Evolutionary conservation across 2,113 vertebrate species (phyloP).

Genomic region (Natator depressus): DNA sequence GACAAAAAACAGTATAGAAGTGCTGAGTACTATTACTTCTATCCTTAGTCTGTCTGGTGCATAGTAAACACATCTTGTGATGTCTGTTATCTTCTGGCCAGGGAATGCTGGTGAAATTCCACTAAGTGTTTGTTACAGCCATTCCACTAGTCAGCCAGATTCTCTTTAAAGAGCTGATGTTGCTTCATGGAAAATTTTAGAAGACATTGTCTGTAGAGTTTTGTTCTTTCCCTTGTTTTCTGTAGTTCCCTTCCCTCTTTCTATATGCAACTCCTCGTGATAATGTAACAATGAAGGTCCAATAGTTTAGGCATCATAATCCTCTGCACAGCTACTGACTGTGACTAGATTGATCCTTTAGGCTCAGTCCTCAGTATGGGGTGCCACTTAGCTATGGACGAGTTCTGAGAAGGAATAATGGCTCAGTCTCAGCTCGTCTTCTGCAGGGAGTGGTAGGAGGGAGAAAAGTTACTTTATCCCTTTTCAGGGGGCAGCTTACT

Average conservation of each 20-base stretch:
- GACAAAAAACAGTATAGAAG: not conserved
- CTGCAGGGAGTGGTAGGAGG: not conserved
- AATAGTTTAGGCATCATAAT: not conserved
- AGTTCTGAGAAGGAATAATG: not conserved
- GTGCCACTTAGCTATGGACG: not conserved
- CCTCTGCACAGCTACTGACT: not conserved
- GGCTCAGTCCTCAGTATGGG: not conserved
- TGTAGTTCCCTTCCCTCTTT: not conserved
- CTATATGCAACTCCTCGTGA: not conserved
- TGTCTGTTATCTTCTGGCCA: conserved; percentile 48
- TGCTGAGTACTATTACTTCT: not conserved
- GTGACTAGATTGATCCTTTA: not conserved
- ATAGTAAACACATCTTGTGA: not conserved
- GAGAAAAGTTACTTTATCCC: not conserved
- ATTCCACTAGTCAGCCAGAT: conserved; percentile 23
- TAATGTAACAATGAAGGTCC: not conserved
- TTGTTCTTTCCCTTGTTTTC: not conserved
- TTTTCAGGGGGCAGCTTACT: not conserved
- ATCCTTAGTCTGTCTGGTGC: not conserved
- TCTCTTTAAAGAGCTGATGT: not conserved
- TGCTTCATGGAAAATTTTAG: not conserved
- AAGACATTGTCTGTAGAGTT: not conserved
- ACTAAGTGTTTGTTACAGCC: conserved; percentile 21
- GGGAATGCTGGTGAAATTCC: conserved; percentile 43
- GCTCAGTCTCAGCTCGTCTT: not conserved